These are phyloP conservation scores for Mustelus asterias DNA, from an alignment of 2,113 vertebrate genomes.

Conservation along the genomic window DNA sequence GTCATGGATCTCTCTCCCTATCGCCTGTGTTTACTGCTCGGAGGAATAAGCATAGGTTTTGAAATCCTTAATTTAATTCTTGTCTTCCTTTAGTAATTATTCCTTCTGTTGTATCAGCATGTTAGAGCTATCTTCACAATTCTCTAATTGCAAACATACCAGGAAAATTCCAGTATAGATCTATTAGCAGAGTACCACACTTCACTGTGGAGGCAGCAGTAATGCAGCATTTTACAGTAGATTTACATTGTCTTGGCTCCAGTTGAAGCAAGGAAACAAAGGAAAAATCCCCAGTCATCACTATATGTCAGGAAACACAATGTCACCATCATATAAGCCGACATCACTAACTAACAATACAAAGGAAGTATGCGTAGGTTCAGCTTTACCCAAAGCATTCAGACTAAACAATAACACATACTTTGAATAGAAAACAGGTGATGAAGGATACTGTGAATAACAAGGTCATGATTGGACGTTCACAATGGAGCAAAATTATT, in stretches of 20 bases:
- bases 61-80: neutral
- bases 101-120: neutral
- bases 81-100: neutral
- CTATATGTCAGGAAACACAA: neutral
- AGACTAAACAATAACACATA: neutral
- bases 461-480: neutral
- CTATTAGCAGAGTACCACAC: neutral
- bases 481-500: neutral
- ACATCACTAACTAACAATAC: neutral
- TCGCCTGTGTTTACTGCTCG: neutral
- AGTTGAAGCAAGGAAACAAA: neutral
- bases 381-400: neutral
- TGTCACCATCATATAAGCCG: neutral
- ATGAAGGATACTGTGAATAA: no score
- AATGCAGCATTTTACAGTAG: neutral
- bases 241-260: neutral
- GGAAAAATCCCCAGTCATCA: neutral
- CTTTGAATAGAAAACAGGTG: neutral
- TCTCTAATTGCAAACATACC: neutral
- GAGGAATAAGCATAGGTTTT: neutral
- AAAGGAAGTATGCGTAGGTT: neutral
- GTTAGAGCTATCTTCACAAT: neutral
- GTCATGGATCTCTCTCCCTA: neutral
- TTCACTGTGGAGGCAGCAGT: neutral
- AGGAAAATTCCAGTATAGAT: neutral